Conservation (phyloP, 2,888 invertebrate genomes). For the Lasius platythorax region DNA sequence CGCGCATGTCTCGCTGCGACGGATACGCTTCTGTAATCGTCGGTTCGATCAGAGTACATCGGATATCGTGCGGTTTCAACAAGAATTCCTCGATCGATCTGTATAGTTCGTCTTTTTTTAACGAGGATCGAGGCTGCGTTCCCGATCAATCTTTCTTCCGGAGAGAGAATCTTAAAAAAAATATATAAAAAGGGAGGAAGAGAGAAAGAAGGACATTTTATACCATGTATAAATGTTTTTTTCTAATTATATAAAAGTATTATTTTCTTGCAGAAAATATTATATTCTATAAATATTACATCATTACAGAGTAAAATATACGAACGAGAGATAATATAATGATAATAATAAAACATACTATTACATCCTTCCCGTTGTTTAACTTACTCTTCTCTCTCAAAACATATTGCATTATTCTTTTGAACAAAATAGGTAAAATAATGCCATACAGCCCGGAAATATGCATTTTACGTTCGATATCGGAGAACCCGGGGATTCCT, state of each 20-base stretch:
- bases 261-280: slow-evolving; percentile 4
- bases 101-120: neutral
- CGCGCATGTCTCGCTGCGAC: neutral
- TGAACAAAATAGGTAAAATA: neutral
- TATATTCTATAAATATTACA: neutral
- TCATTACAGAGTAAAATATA: neutral
- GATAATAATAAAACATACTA: neutral
- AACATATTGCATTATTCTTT: neutral
- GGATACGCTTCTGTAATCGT: neutral
- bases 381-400: neutral
- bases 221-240: neutral
- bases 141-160: neutral
- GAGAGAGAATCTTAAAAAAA: neutral
- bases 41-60: neutral
- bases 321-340: neutral
- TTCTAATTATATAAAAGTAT: neutral
- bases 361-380: neutral
- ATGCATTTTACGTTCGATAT: neutral
- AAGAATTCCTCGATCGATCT: neutral
- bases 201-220: neutral
- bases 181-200: neutral
- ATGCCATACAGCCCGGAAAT: neutral
- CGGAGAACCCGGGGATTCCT: neutral
- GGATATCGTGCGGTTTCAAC: neutral
- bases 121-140: neutral